Evolutionary conservation across 2,888 invertebrate genomes (phyloP).

Genomic region (Lasioglossum leucozonium): DNA sequence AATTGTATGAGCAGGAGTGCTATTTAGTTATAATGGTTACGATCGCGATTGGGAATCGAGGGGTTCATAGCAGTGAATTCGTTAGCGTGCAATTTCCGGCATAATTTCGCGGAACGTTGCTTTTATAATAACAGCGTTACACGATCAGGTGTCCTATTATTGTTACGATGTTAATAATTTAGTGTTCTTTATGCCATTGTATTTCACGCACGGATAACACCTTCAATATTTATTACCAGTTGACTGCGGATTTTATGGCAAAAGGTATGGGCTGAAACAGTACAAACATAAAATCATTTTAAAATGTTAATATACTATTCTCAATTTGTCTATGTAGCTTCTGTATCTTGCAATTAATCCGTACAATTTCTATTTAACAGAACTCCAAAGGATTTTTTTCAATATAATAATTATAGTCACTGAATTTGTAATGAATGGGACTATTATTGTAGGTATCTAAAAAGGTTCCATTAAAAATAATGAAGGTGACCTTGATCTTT

Average conservation of each 20-base stretch:
- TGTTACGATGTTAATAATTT: neutral
- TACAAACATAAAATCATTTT: no score
- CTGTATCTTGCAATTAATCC: no score
- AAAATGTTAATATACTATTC: no score
- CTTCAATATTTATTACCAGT: neutral
- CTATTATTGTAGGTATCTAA: no score
- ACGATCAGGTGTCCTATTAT: neutral
- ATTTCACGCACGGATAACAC: no score
- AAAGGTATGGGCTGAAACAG: neutral
- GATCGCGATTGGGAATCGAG: conserved; percentile 14
- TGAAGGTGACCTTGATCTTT: no score
- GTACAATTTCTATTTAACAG: no score
- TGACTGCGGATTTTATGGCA: neutral
- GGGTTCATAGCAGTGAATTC: neutral
- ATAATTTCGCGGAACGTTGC: conserved; percentile 5
- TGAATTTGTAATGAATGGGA: no score
- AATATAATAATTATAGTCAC: no score
- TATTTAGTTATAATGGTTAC: conserved; percentile 20
- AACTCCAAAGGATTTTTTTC: no score
- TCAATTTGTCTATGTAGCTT: no score
- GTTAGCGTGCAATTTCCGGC: conserved; percentile 14
- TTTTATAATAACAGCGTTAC: neutral
- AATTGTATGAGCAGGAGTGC: conserved; percentile 9
- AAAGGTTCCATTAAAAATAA: no score
- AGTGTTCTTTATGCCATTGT: neutral